Evolutionary conservation across 1,140 invertebrate species (phyloP).

Genomic region (Wasmannia auropunctata): DNA sequence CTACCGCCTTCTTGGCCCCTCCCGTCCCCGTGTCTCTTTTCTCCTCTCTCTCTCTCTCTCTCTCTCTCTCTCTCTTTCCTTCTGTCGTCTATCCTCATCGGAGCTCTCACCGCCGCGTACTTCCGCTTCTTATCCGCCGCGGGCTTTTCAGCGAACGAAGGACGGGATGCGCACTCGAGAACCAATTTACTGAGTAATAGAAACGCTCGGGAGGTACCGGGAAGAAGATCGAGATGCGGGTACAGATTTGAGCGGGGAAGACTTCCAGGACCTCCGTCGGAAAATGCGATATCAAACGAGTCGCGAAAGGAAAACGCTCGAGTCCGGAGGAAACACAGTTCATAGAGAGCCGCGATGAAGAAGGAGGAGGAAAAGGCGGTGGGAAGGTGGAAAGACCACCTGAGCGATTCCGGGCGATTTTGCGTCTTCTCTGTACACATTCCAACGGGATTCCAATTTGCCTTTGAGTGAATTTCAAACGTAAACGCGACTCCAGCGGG

Average conservation of each 20-base stretch:
- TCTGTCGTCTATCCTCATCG: slow-evolving; percentile 26
- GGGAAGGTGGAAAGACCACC: slow-evolving; percentile 20
- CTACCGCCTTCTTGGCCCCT: slow-evolving; percentile 36
- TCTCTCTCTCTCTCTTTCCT: slow-evolving; percentile 4
- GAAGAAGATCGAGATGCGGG: slow-evolving; percentile 3
- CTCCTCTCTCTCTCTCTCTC: slow-evolving; percentile 10
- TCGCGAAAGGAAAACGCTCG: not conserved
- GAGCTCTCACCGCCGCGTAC: not conserved
- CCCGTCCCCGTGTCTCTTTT: not conserved
- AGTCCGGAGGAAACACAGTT: slow-evolving; percentile 37
- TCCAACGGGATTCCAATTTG: slow-evolving; percentile 40
- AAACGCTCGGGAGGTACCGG: slow-evolving; percentile 31
- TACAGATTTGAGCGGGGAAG: slow-evolving; percentile 13
- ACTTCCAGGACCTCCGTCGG: slow-evolving; percentile 16
- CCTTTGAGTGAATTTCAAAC: slow-evolving; percentile 52
- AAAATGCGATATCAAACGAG: slow-evolving; percentile 65
- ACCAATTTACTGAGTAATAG: slow-evolving; percentile 70
- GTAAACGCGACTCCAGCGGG: slow-evolving; percentile 6
- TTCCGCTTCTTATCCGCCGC: slow-evolving; percentile 42
- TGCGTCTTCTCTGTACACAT: slow-evolving; percentile 49
- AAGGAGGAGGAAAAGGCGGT: not conserved
- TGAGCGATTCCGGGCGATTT: slow-evolving; percentile 60
- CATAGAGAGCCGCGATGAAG: not conserved
- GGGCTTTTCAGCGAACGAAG: slow-evolving; percentile 13
- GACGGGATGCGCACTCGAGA: slow-evolving; percentile 44